A percentile compares a stretch with the other conserved stretches of the same genome.
Evolutionary conservation across 2,888 invertebrate species (phyloP).

Genomic region (Urechis unicinctus): DNA sequence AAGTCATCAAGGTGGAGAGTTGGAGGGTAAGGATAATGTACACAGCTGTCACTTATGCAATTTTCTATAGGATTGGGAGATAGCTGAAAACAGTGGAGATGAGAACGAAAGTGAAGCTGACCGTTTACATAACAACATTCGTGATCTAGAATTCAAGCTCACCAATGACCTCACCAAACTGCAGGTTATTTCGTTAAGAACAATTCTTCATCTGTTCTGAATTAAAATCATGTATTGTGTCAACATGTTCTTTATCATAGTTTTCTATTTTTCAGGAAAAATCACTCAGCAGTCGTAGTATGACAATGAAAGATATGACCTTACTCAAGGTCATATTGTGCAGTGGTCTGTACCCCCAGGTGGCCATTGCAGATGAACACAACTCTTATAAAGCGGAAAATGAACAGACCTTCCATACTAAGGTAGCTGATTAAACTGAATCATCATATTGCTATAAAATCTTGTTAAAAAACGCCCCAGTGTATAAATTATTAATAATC

Average conservation of each 20-base stretch:
- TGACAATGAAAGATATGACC: conserved; percentile 37
- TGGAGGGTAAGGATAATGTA: too few relatives aligned
- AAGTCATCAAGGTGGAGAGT: too few relatives aligned
- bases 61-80: conserved; percentile 20
- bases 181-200: conserved; percentile 55
- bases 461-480: neutral
- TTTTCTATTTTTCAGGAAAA: conserved; percentile 40
- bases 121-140: conserved; percentile 65
- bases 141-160: conserved; percentile 81
- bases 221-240: neutral
- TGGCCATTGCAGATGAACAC: conserved; percentile 86
- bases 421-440: conserved; percentile 30
- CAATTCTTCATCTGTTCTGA: neutral
- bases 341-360: conserved; percentile 89
- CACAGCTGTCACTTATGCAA: too few relatives aligned
- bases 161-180: conserved; percentile 61
- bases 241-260: neutral
- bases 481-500: neutral
- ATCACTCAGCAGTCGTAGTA: conserved; percentile 33
- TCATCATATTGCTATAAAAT: too few relatives aligned
- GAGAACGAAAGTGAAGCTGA: conserved; percentile 58
- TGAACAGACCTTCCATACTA: conserved; percentile 53
- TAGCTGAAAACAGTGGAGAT: conserved; percentile 24
- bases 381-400: conserved; percentile 74
- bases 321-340: conserved; percentile 66